Base-by-base conservation (phyloP, 2,113 vertebrate species). In the Sclerurus mexicanus region DNA sequence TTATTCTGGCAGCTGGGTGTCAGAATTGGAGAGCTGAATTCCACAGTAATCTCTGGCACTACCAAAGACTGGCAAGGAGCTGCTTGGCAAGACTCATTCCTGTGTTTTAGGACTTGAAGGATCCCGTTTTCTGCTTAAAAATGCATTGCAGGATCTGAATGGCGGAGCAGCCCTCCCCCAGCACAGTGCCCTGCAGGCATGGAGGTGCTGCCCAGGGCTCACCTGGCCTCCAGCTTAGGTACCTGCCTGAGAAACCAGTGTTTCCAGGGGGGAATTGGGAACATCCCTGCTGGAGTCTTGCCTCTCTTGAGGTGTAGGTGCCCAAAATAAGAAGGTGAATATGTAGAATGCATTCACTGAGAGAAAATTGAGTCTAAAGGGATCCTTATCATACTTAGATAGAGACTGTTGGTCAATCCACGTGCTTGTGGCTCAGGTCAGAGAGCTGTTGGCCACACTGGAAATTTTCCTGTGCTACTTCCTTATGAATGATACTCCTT, bases 1-100 rank as follows among this genome's bases (percentile, higher is more conserved):
- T 97, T 74, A 99, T 98, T 60, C 99, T 98, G 75, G 99, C 98
- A 31, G 99, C 99, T 99, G 92, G 47, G 52, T 5, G 9, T 20
- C 66, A 89, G 47, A 95, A 97, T 25, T 1, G 7, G 86, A 90
- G 42, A 89, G 20, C 2, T 94, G 68, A 92, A 23, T 85, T 84
- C 55, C 74, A 92, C 40, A 81, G 28, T n/a, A 16, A 19, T 8
- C 68, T n/a, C 67, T 66, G 67, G 53, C 12, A 24, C 47, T 56
- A 5, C 25, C 74, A 39, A 28, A 83, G 12, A 19, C 52, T 35
- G 5, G 9, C 64, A 93, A 42, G 40, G 42, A 42, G 46, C 33
- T 20, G n/a, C 59, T 42, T 80, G 73, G 85, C 16, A 86, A 55
- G 39, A 12, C 31, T 33, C 56, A 37, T 20, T 49, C 49, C 49